A percentile compares a stretch with the other conserved stretches of the same genome.
Conservation (phyloP, 2,888 invertebrate species). For the Creontiades dilutus region DNA sequence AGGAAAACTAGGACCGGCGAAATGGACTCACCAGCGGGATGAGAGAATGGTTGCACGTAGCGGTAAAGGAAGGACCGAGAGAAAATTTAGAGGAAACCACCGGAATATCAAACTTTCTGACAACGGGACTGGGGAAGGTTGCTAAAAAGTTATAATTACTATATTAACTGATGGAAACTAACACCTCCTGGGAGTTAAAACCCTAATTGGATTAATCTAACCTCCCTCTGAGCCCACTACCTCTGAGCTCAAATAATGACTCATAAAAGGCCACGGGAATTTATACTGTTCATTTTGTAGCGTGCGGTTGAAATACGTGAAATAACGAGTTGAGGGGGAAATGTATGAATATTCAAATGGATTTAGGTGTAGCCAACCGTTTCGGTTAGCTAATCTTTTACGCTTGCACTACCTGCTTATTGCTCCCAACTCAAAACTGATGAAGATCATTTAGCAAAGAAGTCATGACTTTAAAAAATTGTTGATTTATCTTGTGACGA, state of each 20-base stretch:
- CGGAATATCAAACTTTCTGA: slow-evolving; percentile 36
- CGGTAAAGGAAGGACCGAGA: not conserved
- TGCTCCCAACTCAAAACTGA: too few species aligned
- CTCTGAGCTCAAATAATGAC: slow-evolving; percentile 39
- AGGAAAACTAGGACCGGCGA: slow-evolving; percentile 9
- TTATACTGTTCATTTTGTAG: slow-evolving; percentile 1
- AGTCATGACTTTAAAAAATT: too few species aligned
- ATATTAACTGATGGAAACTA: slow-evolving; percentile 32
- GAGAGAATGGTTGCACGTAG: slow-evolving; percentile 3
- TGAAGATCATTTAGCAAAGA: too few species aligned
- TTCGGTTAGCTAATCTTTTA: too few species aligned
- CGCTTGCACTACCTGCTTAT: too few species aligned
- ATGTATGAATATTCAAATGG: not conserved
- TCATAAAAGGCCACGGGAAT: slow-evolving; percentile 29
- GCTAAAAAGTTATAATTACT: slow-evolving; percentile 39
- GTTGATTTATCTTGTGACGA: too few species aligned
- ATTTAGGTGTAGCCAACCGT: not conserved
- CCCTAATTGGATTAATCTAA: slow-evolving; percentile 42
- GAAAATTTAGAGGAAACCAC: slow-evolving; percentile 23
- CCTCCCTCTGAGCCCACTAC: slow-evolving; percentile 23
- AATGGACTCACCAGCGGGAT: not conserved
- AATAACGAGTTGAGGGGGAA: not conserved
- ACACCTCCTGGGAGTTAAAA: slow-evolving; percentile 28
- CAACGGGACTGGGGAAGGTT: not conserved
- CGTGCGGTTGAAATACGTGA: not conserved